phyloP scores from a whole-genome alignment of 2,113 vertebrate genomes.

The Bothrops jararaca region DNA sequence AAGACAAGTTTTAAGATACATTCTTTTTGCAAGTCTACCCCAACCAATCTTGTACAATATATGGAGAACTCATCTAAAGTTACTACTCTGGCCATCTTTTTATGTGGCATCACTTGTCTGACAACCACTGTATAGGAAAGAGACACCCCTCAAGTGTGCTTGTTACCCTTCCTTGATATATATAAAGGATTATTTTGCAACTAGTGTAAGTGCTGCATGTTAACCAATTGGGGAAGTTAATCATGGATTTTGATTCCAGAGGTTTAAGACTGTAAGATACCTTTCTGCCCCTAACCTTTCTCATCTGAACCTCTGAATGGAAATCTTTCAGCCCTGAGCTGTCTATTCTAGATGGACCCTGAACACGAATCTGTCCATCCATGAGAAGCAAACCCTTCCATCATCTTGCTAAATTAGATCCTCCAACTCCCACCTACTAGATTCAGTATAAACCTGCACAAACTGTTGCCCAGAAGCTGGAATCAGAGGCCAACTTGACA shows the following conservation, averaged over 20 bases:
- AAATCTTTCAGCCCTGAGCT: not conserved
- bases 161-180: not conserved
- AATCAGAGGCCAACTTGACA: not conserved
- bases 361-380: not conserved
- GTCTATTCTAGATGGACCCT: not conserved
- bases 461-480: not conserved
- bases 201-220: not conserved
- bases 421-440: not conserved
- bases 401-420: not conserved
- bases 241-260: too few species aligned
- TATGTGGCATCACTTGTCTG: not conserved
- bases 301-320: not conserved
- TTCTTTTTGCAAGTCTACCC: not conserved
- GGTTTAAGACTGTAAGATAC: not conserved
- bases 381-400: not conserved
- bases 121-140: not conserved
- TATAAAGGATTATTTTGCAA: not conserved
- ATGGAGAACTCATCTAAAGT: not conserved
- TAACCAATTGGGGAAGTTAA: not conserved
- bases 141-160: not conserved
- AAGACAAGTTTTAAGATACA: not conserved
- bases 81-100: not conserved
- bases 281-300: not conserved
- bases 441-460: not conserved
- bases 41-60: not conserved